These are phyloP conservation scores for Pyrrhia umbra DNA, from an alignment of 2,888 invertebrate species.

Conservation along the genomic window DNA sequence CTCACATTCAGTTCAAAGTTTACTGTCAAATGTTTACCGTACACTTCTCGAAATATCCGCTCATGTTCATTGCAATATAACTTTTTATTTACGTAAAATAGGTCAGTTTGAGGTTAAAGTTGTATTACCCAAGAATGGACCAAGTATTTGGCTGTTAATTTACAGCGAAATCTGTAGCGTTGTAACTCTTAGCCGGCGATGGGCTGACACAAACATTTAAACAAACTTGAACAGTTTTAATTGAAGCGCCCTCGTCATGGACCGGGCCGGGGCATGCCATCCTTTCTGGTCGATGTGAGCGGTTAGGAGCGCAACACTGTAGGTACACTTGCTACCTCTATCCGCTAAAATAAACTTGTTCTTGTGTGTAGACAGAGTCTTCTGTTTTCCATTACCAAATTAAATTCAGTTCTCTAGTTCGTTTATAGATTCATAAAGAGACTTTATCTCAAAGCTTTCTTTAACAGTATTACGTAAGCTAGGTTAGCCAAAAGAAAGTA, in stretches of 20 bases:
- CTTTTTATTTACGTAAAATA: slow-evolving; percentile 17
- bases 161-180: slow-evolving; percentile 71
- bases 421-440: slow-evolving; percentile 69
- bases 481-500: slow-evolving; percentile 29
- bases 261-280: slow-evolving; percentile 60
- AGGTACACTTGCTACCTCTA: slow-evolving; percentile 47
- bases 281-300: slow-evolving; percentile 62
- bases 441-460: slow-evolving; percentile 61
- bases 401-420: slow-evolving; percentile 69
- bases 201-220: slow-evolving; percentile 85
- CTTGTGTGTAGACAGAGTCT: slow-evolving; percentile 45
- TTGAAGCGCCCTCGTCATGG: slow-evolving; percentile 82
- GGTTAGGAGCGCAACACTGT: slow-evolving; percentile 67
- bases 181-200: slow-evolving; percentile 71
- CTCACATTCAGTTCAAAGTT: slow-evolving; percentile 38
- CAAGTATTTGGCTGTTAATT: slow-evolving; percentile 67
- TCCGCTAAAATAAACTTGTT: slow-evolving; percentile 55
- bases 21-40: slow-evolving; percentile 38
- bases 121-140: slow-evolving; percentile 36
- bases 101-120: slow-evolving; percentile 16
- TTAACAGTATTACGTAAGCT: slow-evolving; percentile 44
- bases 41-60: slow-evolving; percentile 17
- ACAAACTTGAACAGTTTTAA: slow-evolving; percentile 87
- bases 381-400: slow-evolving; percentile 77
- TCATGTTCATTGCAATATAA: slow-evolving; percentile 15